phyloP scores from a whole-genome alignment of 2,888 invertebrate species.

The Drosophila koepferae region DNA sequence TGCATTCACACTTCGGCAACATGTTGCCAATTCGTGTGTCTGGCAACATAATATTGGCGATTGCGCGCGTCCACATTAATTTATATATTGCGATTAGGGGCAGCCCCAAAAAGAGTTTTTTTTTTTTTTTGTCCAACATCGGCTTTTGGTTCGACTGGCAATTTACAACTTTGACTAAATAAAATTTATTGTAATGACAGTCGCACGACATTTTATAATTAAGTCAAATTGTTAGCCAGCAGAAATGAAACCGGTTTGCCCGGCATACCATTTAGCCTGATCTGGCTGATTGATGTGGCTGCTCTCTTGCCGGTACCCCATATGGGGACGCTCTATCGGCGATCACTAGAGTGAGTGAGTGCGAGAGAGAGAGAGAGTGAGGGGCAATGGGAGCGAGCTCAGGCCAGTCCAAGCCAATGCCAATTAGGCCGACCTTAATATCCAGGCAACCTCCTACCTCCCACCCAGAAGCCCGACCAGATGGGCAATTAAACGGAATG shows the following conservation, averaged over 20 bases:
- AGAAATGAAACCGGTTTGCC: constrained; percentile 48
- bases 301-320: constrained; percentile 36
- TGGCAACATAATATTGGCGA: constrained; percentile 52
- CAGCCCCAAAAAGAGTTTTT: constrained; percentile 31
- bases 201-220: constrained; percentile 78
- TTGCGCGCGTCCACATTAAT: constrained; percentile 60
- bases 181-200: constrained; percentile 73
- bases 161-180: constrained; percentile 53
- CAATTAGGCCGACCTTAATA: constrained; percentile 73
- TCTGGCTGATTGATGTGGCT: constrained; percentile 59
- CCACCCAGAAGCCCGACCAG: constrained; percentile 8
- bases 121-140: constrained; percentile 26
- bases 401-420: constrained; percentile 33
- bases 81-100: constrained; percentile 59
- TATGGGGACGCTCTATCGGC: constrained; percentile 48
- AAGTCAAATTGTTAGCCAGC: constrained; percentile 59
- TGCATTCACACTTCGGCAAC: constrained; percentile 58
- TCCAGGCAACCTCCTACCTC: constrained; percentile 15
- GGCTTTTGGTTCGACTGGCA: constrained; percentile 27
- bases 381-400: constrained; percentile 9
- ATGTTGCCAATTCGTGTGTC: constrained; percentile 57
- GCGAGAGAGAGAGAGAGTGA: not conserved
- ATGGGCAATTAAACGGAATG: constrained; percentile 55
- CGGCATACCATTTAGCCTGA: constrained; percentile 58
- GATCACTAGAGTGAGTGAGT: constrained; percentile 40